Evolutionary conservation across 2,113 vertebrate species (phyloP).

Genomic region (Cephalophus harveyi): DNA sequence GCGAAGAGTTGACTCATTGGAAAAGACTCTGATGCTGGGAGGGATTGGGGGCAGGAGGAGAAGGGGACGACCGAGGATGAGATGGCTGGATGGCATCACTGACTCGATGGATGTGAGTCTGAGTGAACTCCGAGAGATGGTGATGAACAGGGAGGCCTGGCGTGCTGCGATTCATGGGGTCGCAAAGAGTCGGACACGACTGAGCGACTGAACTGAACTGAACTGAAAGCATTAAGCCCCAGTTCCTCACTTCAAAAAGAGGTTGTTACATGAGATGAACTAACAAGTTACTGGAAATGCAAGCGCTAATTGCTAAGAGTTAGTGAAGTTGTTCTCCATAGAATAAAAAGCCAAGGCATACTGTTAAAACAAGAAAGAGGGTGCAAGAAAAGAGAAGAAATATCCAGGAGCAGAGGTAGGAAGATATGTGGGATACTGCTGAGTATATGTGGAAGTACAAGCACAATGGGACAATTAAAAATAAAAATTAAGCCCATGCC

Average conservation of each 20-base stretch:
- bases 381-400: neutral
- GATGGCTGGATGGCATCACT: too few relatives aligned
- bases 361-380: neutral
- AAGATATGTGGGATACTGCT: neutral
- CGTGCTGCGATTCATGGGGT: too few relatives aligned
- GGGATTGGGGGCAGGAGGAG: too few relatives aligned
- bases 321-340: neutral
- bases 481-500: neutral
- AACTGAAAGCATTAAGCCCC: neutral
- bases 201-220: too few relatives aligned
- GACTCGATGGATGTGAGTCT: too few relatives aligned
- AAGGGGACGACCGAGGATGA: too few relatives aligned
- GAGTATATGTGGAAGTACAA: neutral
- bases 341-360: neutral
- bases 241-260: neutral
- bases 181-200: too few relatives aligned
- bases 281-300: neutral
- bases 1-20: too few relatives aligned
- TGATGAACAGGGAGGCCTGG: too few relatives aligned
- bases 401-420: neutral
- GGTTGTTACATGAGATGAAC: neutral
- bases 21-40: too few relatives aligned
- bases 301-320: neutral
- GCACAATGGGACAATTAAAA: neutral
- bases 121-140: too few relatives aligned